Evolutionary conservation across 2,113 vertebrate genomes (phyloP).

Genomic region (Polyodon spathula): DNA sequence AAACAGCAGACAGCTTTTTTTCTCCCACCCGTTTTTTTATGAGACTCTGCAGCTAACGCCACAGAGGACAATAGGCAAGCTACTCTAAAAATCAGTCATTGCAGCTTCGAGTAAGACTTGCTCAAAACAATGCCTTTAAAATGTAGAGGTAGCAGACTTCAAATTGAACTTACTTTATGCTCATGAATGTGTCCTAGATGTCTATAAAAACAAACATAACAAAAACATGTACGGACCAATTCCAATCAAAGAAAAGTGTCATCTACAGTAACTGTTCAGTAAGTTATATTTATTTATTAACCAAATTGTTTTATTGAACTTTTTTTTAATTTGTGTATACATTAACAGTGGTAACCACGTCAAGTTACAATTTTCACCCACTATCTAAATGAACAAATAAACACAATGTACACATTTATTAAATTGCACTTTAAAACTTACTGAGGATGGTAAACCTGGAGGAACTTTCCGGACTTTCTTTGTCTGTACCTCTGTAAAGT

Average conservation of each 20-base stretch:
- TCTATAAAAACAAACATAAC: too few species aligned
- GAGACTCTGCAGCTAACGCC: not conserved
- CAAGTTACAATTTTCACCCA: not conserved
- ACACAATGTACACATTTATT: constrained; percentile 6
- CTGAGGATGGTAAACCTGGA: constrained; percentile 89
- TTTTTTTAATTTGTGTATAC: too few species aligned
- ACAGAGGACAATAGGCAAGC: constrained; percentile 10
- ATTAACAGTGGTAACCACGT: too few species aligned
- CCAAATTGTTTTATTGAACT: too few species aligned
- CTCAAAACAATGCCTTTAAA: constrained; percentile 4
- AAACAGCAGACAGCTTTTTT: constrained; percentile 1
- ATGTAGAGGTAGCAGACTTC: constrained; percentile 19
- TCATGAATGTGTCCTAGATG: too few species aligned
- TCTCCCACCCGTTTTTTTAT: not conserved
- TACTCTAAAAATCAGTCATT: constrained; percentile 3
- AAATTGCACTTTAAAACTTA: constrained; percentile 58
- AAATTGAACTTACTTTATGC: constrained; percentile 12
- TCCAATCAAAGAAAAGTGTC: too few species aligned
- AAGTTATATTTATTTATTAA: too few species aligned
- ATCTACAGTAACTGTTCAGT: too few species aligned
- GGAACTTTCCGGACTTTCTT: constrained; percentile 96
- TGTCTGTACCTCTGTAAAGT: constrained; percentile 76
- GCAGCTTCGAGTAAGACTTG: not conserved
- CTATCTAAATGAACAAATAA: not conserved
- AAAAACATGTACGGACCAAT: too few species aligned